phyloP scores from a whole-genome alignment of 2,797 vertebrate genomes.

The Spinus olivaceus region DNA sequence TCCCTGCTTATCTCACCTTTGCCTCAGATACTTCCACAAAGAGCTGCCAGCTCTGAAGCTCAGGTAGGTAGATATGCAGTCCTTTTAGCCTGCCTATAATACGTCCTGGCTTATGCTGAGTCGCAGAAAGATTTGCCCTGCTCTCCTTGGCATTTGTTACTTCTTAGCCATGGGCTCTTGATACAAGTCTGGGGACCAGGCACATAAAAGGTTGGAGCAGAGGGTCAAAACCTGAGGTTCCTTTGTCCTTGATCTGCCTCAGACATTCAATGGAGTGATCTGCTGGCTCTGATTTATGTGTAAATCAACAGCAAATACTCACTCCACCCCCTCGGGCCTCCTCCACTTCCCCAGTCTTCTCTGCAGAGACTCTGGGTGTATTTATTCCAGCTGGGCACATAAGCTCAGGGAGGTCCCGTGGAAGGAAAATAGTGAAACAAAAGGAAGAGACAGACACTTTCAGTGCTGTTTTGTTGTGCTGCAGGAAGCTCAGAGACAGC shows the following conservation, averaged over 20 bases:
- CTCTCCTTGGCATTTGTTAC: not conserved
- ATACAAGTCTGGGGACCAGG: not conserved
- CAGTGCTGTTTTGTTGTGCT: constrained; percentile 25
- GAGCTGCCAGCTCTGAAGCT: not conserved
- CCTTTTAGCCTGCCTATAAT: not conserved
- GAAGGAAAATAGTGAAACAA: not conserved
- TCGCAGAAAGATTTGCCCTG: not conserved
- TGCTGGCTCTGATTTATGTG: not conserved
- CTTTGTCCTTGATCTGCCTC: not conserved
- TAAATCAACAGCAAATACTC: not conserved
- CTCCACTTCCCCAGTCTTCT: not conserved
- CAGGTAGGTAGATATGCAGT: not conserved
- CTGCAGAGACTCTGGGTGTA: not conserved
- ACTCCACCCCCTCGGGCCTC: not conserved
- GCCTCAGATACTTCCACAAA: not conserved
- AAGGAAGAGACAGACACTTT: not conserved
- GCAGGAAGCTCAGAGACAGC: constrained; percentile 66
- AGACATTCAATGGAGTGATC: not conserved
- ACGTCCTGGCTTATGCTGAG: not conserved
- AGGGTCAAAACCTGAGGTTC: not conserved
- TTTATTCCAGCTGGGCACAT: not conserved
- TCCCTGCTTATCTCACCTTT: not conserved
- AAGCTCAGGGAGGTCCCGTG: not conserved
- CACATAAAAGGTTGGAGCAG: not conserved
- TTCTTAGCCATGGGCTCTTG: not conserved